Conservation (phyloP, 2,888 invertebrate species). For the Spodoptera exigua region DNA sequence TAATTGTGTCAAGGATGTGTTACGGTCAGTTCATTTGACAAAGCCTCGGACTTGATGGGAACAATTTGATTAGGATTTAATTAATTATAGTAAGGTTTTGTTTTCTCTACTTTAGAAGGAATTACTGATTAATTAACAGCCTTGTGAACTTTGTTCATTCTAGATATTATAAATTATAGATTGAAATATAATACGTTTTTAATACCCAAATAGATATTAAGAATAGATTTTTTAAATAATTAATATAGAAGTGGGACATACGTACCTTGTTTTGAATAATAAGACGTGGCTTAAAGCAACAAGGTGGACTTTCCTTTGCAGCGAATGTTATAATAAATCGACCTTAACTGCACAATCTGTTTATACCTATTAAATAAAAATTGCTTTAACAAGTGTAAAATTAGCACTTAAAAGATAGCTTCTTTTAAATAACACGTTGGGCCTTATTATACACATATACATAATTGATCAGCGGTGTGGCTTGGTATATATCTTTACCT, state of each 20-base stretch:
- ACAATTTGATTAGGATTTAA: constrained; percentile 50
- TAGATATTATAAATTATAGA: no score
- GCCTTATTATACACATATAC: constrained; percentile 4
- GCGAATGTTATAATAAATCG: no score
- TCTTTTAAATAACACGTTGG: neutral
- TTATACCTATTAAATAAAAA: neutral
- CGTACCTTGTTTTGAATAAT: neutral
- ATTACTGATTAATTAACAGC: no score
- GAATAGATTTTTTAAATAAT: no score
- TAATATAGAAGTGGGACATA: no score
- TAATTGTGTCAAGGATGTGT: constrained; percentile 70
- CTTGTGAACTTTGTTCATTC: no score
- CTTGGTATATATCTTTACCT: constrained; percentile 1
- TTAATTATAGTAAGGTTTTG: constrained; percentile 17
- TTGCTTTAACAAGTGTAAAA: constrained; percentile 3
- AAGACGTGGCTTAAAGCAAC: neutral
- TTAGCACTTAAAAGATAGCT: neutral
- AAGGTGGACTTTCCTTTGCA: no score
- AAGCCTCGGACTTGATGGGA: constrained; percentile 56
- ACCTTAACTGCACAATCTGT: no score
- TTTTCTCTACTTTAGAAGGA: neutral
- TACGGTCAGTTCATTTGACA: constrained; percentile 56
- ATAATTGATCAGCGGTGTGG: constrained; percentile 10
- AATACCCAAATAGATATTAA: no score
- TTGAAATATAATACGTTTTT: no score